Base-by-base conservation (phyloP, 2,797 vertebrate species). In the Hydrocynus forskahlii region DNA sequence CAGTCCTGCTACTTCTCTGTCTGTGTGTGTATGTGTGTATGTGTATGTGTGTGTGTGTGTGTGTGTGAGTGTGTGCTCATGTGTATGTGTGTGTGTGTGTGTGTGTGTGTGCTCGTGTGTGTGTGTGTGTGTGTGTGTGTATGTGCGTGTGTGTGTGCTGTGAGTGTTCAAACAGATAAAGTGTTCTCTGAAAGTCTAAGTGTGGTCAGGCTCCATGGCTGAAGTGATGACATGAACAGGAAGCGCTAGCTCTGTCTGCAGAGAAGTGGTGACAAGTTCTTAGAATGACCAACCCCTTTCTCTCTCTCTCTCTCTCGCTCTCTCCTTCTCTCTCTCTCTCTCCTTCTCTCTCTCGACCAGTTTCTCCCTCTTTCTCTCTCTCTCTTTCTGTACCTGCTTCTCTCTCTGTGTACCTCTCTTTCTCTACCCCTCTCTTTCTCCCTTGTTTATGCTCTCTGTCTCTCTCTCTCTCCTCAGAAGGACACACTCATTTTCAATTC, bases 201-300 rank as follows among this genome's bases (percentile, higher is more conserved):
- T 83, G 88, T 83, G 85, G 84, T 86, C 81, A 83, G 81, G 69
- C 79, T 87, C 48, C 66, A 55, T 79, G 78, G 81, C 83, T 76
- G 81, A 85, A 83, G 81, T 91, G 84, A 89, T 86, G 89, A 90
- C 90, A 80, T 7, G 81, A 86, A 88, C 92, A 94, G 93, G 94
- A 95, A 95, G 13, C 13, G 90, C 50, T 57, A 13, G 35, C 63
- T 82, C 38, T 52, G 79, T 89, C 76, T 94, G 92, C 92, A 91
- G 85, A 94, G 93, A 94, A 94, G 86, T 91, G 82, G 75, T 5
- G 78, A 88, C 84, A 90, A 93, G 89, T 95, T 94, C 93, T 92
- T 90, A 91, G 92, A 94, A 95, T 91, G 92, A 89, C 91, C 93
- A 91, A 89, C 90, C 84, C 88, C 81, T 43, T 75, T 69, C 57